Percentiles rank a stretch among this genome's conserved stretches.
phyloP scores from a whole-genome alignment of 2,797 vertebrate species.

The Cryptoprocta ferox region DNA sequence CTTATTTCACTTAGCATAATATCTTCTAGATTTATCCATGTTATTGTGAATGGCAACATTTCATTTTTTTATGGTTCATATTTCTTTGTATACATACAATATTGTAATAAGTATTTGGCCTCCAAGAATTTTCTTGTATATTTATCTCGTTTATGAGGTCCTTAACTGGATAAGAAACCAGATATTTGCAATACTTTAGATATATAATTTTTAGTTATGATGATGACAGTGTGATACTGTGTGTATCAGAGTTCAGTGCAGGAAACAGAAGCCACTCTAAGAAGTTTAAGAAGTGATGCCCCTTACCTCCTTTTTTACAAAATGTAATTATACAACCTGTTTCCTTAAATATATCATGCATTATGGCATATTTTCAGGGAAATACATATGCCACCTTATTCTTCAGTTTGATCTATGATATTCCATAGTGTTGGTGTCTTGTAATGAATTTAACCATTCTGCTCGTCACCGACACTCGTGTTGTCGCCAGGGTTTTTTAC shows the following conservation, averaged over 20 bases:
- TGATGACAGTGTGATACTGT: background rate
- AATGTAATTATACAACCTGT: background rate
- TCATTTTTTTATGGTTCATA: too few species aligned
- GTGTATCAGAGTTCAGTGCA: background rate
- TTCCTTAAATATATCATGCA: background rate
- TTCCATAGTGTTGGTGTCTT: background rate
- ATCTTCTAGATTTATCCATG: too few species aligned
- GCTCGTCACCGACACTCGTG: background rate
- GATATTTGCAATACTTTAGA: background rate
- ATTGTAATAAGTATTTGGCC: background rate
- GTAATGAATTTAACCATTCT: background rate
- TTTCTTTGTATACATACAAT: background rate
- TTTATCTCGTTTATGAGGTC: background rate
- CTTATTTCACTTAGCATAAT: too few species aligned
- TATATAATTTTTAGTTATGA: background rate
- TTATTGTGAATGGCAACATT: too few species aligned
- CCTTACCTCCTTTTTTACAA: background rate
- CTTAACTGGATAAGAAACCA: background rate
- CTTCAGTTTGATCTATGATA: background rate
- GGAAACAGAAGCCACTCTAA: constrained; percentile 35
- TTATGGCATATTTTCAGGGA: background rate
- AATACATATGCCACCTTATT: background rate
- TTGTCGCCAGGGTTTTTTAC: background rate
- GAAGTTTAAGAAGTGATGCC: background rate
- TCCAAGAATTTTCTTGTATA: background rate